These are phyloP conservation scores for Andrena dorsata DNA, from an alignment of 2,888 invertebrate genomes.

Conservation along the genomic window DNA sequence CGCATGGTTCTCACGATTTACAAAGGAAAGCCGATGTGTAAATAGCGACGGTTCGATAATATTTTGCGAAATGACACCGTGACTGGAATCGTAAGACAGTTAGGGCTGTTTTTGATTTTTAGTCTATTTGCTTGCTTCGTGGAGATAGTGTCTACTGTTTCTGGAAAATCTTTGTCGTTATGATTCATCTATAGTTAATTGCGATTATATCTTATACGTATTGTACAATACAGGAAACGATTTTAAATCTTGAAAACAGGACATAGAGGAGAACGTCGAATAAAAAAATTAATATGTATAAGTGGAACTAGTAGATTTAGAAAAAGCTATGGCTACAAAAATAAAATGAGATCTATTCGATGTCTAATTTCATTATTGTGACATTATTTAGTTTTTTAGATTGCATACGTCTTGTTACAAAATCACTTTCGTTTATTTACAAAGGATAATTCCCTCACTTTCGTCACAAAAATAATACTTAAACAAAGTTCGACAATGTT, in stretches of 20 bases:
- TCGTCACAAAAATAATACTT: too few relatives aligned
- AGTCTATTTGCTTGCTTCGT: conserved; percentile 10
- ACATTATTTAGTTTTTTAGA: too few relatives aligned
- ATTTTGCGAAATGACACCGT: conserved; percentile 41
- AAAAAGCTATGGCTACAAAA: background rate
- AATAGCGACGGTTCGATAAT: conserved; percentile 41
- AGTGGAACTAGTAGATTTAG: background rate
- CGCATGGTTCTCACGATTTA: conserved; percentile 50
- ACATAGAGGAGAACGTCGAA: background rate
- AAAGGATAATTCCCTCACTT: too few relatives aligned
- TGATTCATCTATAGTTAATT: background rate
- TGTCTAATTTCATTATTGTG: too few relatives aligned
- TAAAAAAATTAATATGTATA: background rate
- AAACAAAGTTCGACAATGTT: too few relatives aligned
- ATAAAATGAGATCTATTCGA: background rate
- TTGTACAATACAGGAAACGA: background rate
- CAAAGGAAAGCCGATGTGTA: conserved; percentile 42
- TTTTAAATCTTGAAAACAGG: background rate
- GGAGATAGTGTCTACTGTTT: background rate
- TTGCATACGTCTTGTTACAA: too few relatives aligned
- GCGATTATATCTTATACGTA: background rate
- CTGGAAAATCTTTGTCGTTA: background rate
- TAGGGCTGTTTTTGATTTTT: background rate
- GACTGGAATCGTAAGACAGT: conserved; percentile 43
- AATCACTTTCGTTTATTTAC: too few relatives aligned